Evolutionary conservation across 2,888 invertebrate species (phyloP).

Genomic region (Ellobium chinense): DNA sequence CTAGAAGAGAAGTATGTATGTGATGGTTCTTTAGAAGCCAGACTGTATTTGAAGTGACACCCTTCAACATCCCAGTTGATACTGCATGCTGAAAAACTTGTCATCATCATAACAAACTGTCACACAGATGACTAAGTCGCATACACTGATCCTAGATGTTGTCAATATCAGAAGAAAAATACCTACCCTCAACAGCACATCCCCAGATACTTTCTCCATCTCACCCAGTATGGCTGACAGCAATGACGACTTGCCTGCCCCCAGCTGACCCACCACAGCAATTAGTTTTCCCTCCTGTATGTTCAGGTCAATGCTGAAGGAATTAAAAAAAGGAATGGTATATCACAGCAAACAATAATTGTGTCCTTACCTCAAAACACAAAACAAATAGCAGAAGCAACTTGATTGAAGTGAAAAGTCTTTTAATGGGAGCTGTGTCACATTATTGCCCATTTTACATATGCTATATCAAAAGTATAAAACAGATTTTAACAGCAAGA

Average conservation of each 20-base stretch:
- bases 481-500: neutral
- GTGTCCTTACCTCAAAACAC: no score
- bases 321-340: neutral
- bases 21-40: no score
- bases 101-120: neutral
- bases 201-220: slow-evolving; percentile 68
- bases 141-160: neutral
- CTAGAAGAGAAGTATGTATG: no score
- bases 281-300: slow-evolving; percentile 80
- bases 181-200: slow-evolving; percentile 52
- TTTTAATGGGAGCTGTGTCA: no score
- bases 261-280: slow-evolving; percentile 82
- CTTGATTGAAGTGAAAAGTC: no score
- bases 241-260: slow-evolving; percentile 84
- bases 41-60: no score
- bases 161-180: no score
- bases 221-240: slow-evolving; percentile 72
- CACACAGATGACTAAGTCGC: neutral
- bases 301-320: slow-evolving; percentile 30
- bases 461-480: neutral
- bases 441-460: no score
- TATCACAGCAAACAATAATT: neutral
- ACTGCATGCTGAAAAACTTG: neutral
- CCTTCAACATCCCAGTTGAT: no score
- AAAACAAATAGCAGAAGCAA: no score